Evolutionary conservation across 2,888 invertebrate genomes (phyloP), one percentile per base, ranked within the genome.

Genomic region (Saturnia japonica): DNA sequence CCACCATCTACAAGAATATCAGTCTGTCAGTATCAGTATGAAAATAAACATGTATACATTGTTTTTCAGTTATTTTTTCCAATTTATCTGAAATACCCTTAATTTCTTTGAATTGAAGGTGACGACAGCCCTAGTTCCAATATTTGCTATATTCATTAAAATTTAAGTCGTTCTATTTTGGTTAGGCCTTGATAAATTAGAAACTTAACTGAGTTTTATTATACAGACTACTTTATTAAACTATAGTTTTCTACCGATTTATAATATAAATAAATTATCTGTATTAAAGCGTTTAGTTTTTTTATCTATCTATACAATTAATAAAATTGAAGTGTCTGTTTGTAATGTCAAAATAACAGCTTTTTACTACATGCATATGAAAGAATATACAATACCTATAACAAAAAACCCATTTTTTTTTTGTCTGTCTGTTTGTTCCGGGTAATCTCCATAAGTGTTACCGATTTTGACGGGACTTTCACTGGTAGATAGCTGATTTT

Each of bases 1-100:
- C 69, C 73, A 69, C 66, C 70, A 40, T 40, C 64, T n/a, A 40
- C 34, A 40, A 1, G 7, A 22, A 40, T 40, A 64, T 34, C 40
- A 25, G n/a, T 25, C 22, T 11, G 25, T 57, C 57, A 25, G 12
- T 25, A 57, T 57, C 7, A 64, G 9, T 62, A 62, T 62, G 28
- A 40, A 64, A 60, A 60, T 60, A 28, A 60, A 60, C 3, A 60
- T 28, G 28, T 28, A 54, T 54, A 22, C 0, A n/a, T 54, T 9
- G 54, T 60, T 60, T 28, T 12, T 6, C 4, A 12, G 28, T 28
- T 28, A 60, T 25, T 28, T 57, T 57, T 11, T 57, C 1, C 1
- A 57, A 25, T 57, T 57, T 14, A 43, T 43, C 43, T 14, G 3
- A 43, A 43, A 1, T 12, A 43, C 14, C 1, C 43, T 7, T 19